Evolutionary conservation across 2,888 invertebrate species (phyloP).

Genomic region (Sylvicola cinctus): DNA sequence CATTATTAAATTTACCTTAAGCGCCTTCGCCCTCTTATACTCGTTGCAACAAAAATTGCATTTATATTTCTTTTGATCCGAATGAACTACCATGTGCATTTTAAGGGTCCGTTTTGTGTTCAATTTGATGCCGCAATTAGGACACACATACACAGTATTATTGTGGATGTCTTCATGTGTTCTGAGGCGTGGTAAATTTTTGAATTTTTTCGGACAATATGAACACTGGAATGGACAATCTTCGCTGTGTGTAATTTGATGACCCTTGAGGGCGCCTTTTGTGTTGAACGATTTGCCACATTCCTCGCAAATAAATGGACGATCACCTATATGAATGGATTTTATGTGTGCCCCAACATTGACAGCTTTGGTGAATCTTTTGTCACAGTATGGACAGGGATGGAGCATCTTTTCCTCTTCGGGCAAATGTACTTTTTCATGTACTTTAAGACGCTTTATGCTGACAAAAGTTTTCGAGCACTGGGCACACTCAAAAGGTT

Average conservation of each 20-base stretch:
- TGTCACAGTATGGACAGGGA: constrained; percentile 11
- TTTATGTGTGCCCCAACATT: too few species aligned
- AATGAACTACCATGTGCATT: constrained; percentile 25
- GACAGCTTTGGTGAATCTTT: too few species aligned
- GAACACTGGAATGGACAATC: constrained; percentile 26
- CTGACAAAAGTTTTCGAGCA: constrained; percentile 10
- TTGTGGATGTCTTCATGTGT: constrained; percentile 7
- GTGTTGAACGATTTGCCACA: constrained; percentile 28
- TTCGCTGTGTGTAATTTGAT: constrained; percentile 27
- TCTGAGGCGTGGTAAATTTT: constrained; percentile 20
- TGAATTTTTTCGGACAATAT: constrained; percentile 20
- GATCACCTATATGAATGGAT: neutral
- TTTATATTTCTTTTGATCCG: constrained; percentile 20
- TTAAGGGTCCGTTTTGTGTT: constrained; percentile 27
- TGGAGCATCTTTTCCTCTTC: constrained; percentile 11
- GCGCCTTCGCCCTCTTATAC: constrained; percentile 23
- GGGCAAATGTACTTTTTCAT: constrained; percentile 13
- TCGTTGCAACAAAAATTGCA: constrained; percentile 20
- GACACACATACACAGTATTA: constrained; percentile 21
- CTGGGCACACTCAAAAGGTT: constrained; percentile 6
- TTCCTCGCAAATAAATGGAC: constrained; percentile 24
- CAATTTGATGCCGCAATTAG: constrained; percentile 22
- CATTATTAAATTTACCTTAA: constrained; percentile 5
- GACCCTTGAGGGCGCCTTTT: constrained; percentile 27
- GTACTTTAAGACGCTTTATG: constrained; percentile 9